These are phyloP conservation scores for Ophonus ardosiacus DNA, from an alignment of 2,888 invertebrate genomes.

Conservation along the genomic window DNA sequence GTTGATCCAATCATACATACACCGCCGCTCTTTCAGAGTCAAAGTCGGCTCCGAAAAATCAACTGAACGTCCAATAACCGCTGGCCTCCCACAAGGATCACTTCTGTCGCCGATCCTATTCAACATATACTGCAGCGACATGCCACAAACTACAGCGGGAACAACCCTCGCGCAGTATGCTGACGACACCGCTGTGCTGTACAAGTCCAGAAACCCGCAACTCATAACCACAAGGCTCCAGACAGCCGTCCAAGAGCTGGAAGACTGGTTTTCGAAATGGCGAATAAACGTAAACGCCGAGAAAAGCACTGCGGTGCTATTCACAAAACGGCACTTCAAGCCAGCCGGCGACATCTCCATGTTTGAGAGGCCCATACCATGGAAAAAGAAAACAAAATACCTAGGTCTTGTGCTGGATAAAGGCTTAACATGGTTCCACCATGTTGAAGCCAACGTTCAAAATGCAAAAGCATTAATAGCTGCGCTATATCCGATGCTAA, in stretches of 20 bases:
- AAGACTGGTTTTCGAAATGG: not conserved
- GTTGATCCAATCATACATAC: conserved; percentile 66
- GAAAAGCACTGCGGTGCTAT: not conserved
- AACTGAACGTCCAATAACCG: not conserved
- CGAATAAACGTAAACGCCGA: not conserved
- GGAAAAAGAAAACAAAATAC: too few relatives aligned
- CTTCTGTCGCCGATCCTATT: conserved; percentile 67
- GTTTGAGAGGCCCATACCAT: too few relatives aligned
- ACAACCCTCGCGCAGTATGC: conserved; percentile 7
- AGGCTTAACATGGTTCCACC: too few relatives aligned
- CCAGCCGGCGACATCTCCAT: too few relatives aligned
- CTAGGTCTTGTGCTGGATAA: too few relatives aligned
- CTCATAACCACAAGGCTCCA: not conserved
- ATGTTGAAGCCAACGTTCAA: too few relatives aligned
- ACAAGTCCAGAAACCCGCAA: not conserved
- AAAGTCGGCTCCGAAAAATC: conserved; percentile 46
- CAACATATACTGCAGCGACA: conserved; percentile 14
- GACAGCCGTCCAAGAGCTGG: not conserved
- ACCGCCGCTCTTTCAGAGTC: conserved; percentile 54
- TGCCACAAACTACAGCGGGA: too few relatives aligned
- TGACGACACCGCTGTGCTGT: conserved; percentile 9
- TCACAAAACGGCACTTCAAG: not conserved
- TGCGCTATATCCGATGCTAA: too few relatives aligned
- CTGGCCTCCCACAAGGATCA: conserved; percentile 69
- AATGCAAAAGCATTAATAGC: too few relatives aligned